phyloP scores from a whole-genome alignment of 2,797 vertebrate genomes.

The Sebastes taczanowskii region DNA sequence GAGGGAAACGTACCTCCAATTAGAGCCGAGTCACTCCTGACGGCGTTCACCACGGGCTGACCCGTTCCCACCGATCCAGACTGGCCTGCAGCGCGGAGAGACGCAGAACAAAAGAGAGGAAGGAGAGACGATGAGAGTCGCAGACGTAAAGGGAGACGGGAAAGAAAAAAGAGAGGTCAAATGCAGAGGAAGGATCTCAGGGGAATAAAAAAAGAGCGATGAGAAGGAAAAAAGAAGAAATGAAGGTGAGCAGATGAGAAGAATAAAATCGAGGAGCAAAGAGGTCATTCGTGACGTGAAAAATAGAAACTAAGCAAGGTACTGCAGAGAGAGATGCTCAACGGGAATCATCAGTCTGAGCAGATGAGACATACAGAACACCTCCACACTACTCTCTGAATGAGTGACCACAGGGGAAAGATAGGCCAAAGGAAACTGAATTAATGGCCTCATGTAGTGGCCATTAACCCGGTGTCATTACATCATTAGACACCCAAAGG shows the following conservation, averaged over 20 bases:
- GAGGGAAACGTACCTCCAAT: slow-evolving; percentile 87
- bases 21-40: slow-evolving; percentile 90
- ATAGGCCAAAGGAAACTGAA: not conserved
- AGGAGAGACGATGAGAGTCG: slow-evolving; percentile 16
- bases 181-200: slow-evolving; percentile 9
- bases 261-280: not conserved
- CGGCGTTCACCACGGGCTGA: slow-evolving; percentile 87
- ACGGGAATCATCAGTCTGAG: not conserved
- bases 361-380: not conserved
- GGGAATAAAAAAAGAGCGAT: slow-evolving; percentile 1
- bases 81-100: slow-evolving; percentile 82
- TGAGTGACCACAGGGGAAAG: not conserved
- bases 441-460: not conserved
- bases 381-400: not conserved
- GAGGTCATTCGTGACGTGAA: not conserved
- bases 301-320: not conserved
- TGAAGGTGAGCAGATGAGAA: not conserved
- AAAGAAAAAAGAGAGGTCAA: slow-evolving; percentile 14
- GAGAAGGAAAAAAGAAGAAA: not conserved
- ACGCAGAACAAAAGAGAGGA: slow-evolving; percentile 25
- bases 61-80: slow-evolving; percentile 87
- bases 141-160: slow-evolving; percentile 32
- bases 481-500: slow-evolving; percentile 1
- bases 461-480: not conserved
- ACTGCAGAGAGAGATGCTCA: not conserved